phyloP scores from a whole-genome alignment of 1,140 invertebrate genomes.

The Drosophila sechellia region DNA sequence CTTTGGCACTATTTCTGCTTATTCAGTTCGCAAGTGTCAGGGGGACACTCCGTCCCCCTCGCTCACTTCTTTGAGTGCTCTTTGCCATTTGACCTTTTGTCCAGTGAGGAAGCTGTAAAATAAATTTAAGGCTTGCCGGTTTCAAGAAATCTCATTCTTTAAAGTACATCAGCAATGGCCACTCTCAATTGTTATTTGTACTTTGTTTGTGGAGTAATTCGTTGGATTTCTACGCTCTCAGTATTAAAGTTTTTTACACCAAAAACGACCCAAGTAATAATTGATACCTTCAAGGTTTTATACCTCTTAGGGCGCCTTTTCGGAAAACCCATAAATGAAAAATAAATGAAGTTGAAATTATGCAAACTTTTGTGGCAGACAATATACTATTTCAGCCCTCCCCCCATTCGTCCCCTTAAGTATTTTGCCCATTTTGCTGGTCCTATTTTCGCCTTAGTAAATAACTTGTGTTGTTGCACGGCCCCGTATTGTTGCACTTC shows the following conservation, averaged over 20 bases:
- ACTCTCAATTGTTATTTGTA: slow-evolving; percentile 40
- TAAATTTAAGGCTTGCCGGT: slow-evolving; percentile 62
- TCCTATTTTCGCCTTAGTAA: slow-evolving; percentile 42
- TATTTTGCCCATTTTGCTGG: slow-evolving; percentile 6
- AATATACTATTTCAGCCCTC: not conserved
- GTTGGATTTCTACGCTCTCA: too few relatives aligned
- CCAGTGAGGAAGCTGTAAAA: slow-evolving; percentile 70
- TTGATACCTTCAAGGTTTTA: slow-evolving; percentile 1
- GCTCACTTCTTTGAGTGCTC: slow-evolving; percentile 19
- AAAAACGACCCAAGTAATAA: not conserved
- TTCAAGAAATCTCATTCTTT: slow-evolving; percentile 18
- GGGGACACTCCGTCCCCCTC: not conserved
- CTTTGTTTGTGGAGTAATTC: not conserved
- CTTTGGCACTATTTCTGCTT: slow-evolving; percentile 65
- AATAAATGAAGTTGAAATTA: slow-evolving; percentile 38
- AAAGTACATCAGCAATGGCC: slow-evolving; percentile 30
- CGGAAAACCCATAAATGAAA: slow-evolving; percentile 30
- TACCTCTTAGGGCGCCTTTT: not conserved
- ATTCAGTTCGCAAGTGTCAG: slow-evolving; percentile 38
- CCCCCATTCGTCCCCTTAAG: not conserved
- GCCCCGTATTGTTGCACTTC: slow-evolving; percentile 68
- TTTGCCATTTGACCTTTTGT: slow-evolving; percentile 73
- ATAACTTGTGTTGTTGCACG: slow-evolving; percentile 48
- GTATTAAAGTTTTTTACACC: not conserved
- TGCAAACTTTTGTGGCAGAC: slow-evolving; percentile 17